These are phyloP conservation scores for Drosophila pachea DNA, from an alignment of 1,140 invertebrate species.

Conservation along the genomic window DNA sequence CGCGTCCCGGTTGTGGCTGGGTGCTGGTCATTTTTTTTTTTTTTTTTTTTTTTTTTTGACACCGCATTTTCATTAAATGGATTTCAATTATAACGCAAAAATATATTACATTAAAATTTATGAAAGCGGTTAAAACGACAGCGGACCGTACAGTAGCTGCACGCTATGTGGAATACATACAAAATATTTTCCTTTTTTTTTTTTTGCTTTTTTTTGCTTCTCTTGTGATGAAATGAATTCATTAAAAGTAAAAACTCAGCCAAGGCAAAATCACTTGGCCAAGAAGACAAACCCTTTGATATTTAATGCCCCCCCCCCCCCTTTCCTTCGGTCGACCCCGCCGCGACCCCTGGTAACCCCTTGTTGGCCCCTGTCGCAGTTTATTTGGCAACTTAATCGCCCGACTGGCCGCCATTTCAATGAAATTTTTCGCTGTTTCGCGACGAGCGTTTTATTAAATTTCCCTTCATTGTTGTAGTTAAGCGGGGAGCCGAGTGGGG, in stretches of 20 bases:
- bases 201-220: slow-evolving; percentile 43
- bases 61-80: slow-evolving; percentile 75
- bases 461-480: slow-evolving; percentile 43
- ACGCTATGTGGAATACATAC: neutral
- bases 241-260: slow-evolving; percentile 76
- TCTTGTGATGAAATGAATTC: slow-evolving; percentile 70
- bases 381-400: slow-evolving; percentile 77
- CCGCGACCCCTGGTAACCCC: slow-evolving; percentile 20
- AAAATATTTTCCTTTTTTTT: slow-evolving; percentile 10
- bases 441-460: slow-evolving; percentile 67
- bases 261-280: slow-evolving; percentile 58
- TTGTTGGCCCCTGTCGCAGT: slow-evolving; percentile 55
- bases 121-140: slow-evolving; percentile 61
- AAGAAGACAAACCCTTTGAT: slow-evolving; percentile 74
- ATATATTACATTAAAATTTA: slow-evolving; percentile 68
- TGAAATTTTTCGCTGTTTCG: slow-evolving; percentile 49
- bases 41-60: slow-evolving; percentile 40
- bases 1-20: no score
- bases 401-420: slow-evolving; percentile 66
- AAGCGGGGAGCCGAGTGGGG: neutral
- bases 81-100: slow-evolving; percentile 67
- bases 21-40: slow-evolving; percentile 19
- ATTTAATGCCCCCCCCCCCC: slow-evolving; percentile 54
- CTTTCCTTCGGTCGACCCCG: neutral
- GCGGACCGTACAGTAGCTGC: slow-evolving; percentile 8